phyloP scores from a whole-genome alignment of 1,140 invertebrate genomes.

The Myzus persicae region DNA sequence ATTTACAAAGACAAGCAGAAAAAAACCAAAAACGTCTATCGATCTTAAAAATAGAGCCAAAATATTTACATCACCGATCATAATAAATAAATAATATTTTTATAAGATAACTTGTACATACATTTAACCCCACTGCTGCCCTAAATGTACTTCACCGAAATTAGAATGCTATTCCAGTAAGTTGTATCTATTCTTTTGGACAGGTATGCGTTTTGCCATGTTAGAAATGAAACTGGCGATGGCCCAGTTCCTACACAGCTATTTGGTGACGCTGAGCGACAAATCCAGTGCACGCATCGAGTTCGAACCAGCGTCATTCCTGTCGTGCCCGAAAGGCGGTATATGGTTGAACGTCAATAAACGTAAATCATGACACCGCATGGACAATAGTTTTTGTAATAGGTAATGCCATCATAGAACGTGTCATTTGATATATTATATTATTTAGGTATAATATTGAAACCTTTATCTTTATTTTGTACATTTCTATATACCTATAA shows the following conservation, averaged over 20 bases:
- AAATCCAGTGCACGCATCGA: constrained; percentile 50
- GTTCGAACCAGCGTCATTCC: constrained; percentile 56
- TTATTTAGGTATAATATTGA: background rate
- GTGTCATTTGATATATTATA: background rate
- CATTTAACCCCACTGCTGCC: too few relatives aligned
- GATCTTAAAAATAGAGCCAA: background rate
- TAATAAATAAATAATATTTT: background rate
- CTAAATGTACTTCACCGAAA: too few relatives aligned
- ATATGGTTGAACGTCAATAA: constrained; percentile 58
- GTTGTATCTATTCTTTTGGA: background rate
- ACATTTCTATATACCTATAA: background rate
- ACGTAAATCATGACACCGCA: background rate
- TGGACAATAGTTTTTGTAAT: background rate
- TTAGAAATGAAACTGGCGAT: constrained; percentile 65
- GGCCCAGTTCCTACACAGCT: constrained; percentile 61
- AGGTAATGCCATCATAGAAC: background rate
- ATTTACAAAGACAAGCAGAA: background rate
- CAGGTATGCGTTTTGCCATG: constrained; percentile 65
- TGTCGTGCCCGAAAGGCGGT: constrained; percentile 58
- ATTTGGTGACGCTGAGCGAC: constrained; percentile 68
- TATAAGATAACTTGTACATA: background rate
- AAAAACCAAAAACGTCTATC: background rate
- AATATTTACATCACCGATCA: background rate
- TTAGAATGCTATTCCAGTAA: background rate
- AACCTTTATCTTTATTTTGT: background rate